Evolutionary conservation across 1,140 invertebrate species (phyloP), one percentile per base, ranked within the genome.

Genomic region (Oryzaephilus surinamensis): DNA sequence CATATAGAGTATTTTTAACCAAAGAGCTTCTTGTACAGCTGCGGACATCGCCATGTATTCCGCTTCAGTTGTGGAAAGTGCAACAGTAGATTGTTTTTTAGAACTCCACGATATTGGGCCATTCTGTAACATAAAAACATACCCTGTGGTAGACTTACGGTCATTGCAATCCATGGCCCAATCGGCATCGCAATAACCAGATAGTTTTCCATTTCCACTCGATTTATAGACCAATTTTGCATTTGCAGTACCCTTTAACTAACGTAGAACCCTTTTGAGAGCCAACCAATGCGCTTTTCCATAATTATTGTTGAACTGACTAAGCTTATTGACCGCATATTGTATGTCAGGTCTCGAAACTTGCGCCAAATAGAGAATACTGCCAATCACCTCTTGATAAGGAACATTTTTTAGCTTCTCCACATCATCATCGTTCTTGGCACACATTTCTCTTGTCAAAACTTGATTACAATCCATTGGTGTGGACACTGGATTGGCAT

Each of bases 31-130:
- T 38, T 54, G 55, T 10, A 39, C 27, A 2, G 41, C 51, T 28
- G 53, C 50, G 1, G 52, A 35, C n/a, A 63, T 15, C 2, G 55
- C 54, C 36, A 63, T 55, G 32, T 62, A 64, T 33, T 67, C 63
- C 0, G 64, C 54, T 50, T 66, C 61, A 11, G 55, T 59, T 20
- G 44, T 58, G 6, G 55, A 63, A 5, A 64, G 38, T 6, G 61
- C 48, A 2, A 64, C 51, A 11, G 47, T 53, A 26, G 29, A 38
- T 43, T 67, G 64, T 29, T 64, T 66, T 26, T 44, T 41, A 10
- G 40, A 38, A 24, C 48, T 34, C 54, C 56, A 64, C 1, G 46
- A 46, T 11, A 66, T 45, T n/a, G 49, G 28, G 13, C 29, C 21
- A 2, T 51, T 52, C 15, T 27, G 33, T 5, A 59, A 31, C 11